These are phyloP conservation scores for Nanger granti DNA, from an alignment of 2,113 vertebrate genomes.

Conservation along the genomic window DNA sequence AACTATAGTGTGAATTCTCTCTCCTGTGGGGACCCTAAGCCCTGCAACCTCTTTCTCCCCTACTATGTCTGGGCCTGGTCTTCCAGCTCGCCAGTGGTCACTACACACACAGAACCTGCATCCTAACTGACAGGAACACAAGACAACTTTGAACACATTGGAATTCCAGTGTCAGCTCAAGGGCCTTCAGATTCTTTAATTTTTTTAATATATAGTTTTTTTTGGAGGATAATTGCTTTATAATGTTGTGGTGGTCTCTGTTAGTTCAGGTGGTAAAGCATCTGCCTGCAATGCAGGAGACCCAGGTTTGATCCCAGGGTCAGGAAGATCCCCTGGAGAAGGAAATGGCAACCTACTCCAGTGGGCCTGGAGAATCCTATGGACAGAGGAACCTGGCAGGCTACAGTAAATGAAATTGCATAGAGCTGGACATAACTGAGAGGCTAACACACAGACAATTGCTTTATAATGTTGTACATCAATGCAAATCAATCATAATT, in stretches of 20 bases:
- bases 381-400: background rate
- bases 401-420: background rate
- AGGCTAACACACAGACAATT: background rate
- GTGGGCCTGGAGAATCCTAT: background rate
- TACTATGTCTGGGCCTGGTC: background rate
- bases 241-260: background rate
- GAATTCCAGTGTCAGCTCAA: background rate
- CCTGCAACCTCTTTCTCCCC: background rate
- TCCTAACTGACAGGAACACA: background rate
- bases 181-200: background rate
- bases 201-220: background rate
- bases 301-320: background rate
- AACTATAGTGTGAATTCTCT: background rate
- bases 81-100: background rate
- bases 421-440: background rate
- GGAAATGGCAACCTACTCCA: background rate
- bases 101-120: fast-evolving
- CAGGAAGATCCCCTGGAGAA: background rate
- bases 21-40: background rate
- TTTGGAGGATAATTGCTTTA: background rate
- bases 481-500: background rate
- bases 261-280: background rate
- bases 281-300: background rate
- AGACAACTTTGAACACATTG: background rate
- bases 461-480: background rate